Evolutionary conservation across 2,113 vertebrate genomes (phyloP).

Genomic region (Sitta europaea): DNA sequence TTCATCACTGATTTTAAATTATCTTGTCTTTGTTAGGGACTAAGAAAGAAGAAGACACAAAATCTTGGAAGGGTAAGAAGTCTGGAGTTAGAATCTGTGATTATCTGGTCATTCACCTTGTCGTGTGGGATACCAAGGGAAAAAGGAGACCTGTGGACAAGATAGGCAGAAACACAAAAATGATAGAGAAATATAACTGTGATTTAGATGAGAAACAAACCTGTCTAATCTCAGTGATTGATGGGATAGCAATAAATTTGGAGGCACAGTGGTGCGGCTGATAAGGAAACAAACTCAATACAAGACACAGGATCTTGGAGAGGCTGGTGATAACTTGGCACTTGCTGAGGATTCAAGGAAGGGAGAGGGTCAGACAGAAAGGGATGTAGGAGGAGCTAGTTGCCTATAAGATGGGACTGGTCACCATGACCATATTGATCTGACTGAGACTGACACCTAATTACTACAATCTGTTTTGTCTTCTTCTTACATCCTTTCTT

Average conservation of each 20-base stretch:
- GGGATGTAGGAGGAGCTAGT: fast-evolving
- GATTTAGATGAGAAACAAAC: not conserved
- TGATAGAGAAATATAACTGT: not conserved
- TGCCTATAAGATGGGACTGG: not conserved
- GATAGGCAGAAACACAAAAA: not conserved
- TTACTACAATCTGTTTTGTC: not conserved
- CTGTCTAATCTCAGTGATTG: not conserved
- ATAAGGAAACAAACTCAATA: not conserved
- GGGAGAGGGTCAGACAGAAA: not conserved
- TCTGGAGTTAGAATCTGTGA: not conserved
- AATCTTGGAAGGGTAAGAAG: not conserved
- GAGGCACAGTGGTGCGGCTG: not conserved
- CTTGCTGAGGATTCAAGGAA: not conserved
- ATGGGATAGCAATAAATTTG: not conserved
- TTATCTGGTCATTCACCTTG: not conserved
- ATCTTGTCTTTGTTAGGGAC: not conserved
- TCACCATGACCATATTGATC: not conserved
- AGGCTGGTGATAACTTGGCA: not conserved
- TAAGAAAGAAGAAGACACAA: not conserved
- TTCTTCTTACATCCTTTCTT: not conserved
- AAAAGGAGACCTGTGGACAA: not conserved
- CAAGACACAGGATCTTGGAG: not conserved
- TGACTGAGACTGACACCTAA: not conserved
- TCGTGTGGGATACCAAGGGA: not conserved
- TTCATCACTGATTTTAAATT: not conserved